phyloP scores from a whole-genome alignment of 2,888 invertebrate species.

The Patella ulyssiponensis region DNA sequence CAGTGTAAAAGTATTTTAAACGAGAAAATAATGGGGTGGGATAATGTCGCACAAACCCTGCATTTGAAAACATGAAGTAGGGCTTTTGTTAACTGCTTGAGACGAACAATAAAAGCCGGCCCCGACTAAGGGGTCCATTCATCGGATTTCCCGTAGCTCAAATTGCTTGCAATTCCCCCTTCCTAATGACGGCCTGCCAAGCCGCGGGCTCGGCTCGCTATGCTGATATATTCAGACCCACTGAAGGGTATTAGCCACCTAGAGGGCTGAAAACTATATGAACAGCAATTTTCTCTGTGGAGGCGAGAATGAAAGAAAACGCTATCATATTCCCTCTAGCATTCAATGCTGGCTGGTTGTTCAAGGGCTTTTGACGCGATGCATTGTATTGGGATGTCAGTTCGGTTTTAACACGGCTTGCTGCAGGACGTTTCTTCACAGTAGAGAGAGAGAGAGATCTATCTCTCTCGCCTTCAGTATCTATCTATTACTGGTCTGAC shows the following conservation, averaged over 20 bases:
- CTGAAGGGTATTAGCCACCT: conserved; percentile 1
- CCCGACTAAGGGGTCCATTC: neutral
- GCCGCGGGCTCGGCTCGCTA: conserved; percentile 3
- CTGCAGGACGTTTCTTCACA: conserved; percentile 1
- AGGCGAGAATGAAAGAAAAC: conserved; percentile 16
- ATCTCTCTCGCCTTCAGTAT: too few relatives aligned
- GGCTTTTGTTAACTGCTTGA: conserved; percentile 1
- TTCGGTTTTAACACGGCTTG: conserved; percentile 4
- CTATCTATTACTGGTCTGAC: neutral
- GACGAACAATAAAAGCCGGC: neutral
- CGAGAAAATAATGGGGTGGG: too few relatives aligned
- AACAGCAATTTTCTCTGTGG: conserved; percentile 31
- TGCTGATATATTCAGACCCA: neutral
- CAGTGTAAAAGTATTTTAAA: neutral
- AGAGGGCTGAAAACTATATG: conserved; percentile 14
- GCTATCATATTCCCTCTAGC: conserved; percentile 21
- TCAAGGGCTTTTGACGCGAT: conserved; percentile 13
- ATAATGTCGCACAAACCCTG: too few relatives aligned
- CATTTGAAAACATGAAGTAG: neutral
- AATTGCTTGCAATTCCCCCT: conserved; percentile 13
- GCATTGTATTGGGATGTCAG: conserved; percentile 27
- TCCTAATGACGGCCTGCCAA: conserved; percentile 28
- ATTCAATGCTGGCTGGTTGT: conserved; percentile 16
- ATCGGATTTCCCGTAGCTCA: neutral
- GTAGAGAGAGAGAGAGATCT: too few relatives aligned